Conservation (phyloP, 2,113 vertebrate species). For the Hippocampus comes region DNA sequence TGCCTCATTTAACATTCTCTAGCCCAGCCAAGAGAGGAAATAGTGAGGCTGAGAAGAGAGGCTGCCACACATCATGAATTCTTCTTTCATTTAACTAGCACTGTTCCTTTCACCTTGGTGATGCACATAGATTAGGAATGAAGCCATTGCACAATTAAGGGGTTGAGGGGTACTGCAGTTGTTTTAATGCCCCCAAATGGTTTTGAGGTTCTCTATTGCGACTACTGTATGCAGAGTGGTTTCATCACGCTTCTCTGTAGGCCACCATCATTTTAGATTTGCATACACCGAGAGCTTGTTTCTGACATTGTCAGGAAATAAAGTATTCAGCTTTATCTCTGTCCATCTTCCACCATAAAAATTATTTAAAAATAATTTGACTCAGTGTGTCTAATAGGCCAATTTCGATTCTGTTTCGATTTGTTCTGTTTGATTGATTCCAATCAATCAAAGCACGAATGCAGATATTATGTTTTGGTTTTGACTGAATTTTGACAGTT, state of each 20-base stretch:
- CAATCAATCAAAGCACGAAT: slow-evolving; percentile 46
- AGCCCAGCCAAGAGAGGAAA: slow-evolving; percentile 74
- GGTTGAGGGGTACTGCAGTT: slow-evolving; percentile 59
- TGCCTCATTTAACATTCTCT: slow-evolving; percentile 79
- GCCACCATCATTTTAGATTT: slow-evolving; percentile 11
- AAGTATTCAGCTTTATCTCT: slow-evolving; percentile 17
- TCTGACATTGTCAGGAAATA: neutral
- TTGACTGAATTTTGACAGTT: slow-evolving; percentile 61
- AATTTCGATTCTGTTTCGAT: slow-evolving; percentile 39
- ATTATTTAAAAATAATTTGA: neutral
- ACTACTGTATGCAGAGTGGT: slow-evolving; percentile 64
- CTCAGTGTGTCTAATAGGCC: neutral
- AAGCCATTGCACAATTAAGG: slow-evolving; percentile 74
- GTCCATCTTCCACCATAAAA: too few relatives aligned
- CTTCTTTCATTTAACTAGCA: slow-evolving; percentile 75
- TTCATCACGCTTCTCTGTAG: slow-evolving; percentile 45
- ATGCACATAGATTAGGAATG: slow-evolving; percentile 63
- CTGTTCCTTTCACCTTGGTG: slow-evolving; percentile 69
- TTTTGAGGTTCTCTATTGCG: slow-evolving; percentile 61
- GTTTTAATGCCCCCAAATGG: slow-evolving; percentile 47
- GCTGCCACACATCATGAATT: slow-evolving; percentile 71
- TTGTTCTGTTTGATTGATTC: slow-evolving; percentile 53
- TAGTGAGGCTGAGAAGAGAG: slow-evolving; percentile 69
- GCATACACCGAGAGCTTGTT: neutral
- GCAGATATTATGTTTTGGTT: slow-evolving; percentile 38